These are phyloP conservation scores for Misgurnus anguillicaudatus DNA, from an alignment of 2,113 vertebrate species.

Conservation along the genomic window DNA sequence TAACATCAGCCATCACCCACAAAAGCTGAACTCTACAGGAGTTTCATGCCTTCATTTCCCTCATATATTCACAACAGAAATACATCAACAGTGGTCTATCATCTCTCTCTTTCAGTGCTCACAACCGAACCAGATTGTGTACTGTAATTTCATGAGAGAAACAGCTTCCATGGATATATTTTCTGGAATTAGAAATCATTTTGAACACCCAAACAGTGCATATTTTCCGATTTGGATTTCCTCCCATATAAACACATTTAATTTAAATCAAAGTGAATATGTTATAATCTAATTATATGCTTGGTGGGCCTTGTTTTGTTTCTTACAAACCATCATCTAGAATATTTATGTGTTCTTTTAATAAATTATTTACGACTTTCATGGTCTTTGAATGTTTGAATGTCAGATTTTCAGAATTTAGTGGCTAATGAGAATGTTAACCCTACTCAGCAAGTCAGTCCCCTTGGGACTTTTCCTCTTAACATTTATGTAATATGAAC, in stretches of 20 bases:
- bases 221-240: conserved; percentile 39
- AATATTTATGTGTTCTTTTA: not conserved
- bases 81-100: conserved; percentile 27
- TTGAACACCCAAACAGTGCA: conserved; percentile 15
- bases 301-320: conserved; percentile 26
- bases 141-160: conserved; percentile 20
- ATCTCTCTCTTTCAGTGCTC: conserved; percentile 10
- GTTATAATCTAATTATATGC: conserved; percentile 45
- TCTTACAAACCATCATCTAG: not conserved
- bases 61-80: conserved; percentile 44
- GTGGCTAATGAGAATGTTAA: not conserved
- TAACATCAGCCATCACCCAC: conserved; percentile 49
- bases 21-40: conserved; percentile 44
- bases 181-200: conserved; percentile 16
- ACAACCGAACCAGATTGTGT: conserved; percentile 2
- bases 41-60: conserved; percentile 40
- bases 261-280: conserved; percentile 51
- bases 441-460: not conserved
- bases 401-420: not conserved
- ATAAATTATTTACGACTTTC: not conserved
- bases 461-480: not conserved
- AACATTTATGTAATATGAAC: conserved; percentile 2
- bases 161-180: not conserved
- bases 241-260: conserved; percentile 11
- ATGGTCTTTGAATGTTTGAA: not conserved